Conservation (phyloP, 2,113 vertebrate species). For the Corythoichthys haematopterus region DNA sequence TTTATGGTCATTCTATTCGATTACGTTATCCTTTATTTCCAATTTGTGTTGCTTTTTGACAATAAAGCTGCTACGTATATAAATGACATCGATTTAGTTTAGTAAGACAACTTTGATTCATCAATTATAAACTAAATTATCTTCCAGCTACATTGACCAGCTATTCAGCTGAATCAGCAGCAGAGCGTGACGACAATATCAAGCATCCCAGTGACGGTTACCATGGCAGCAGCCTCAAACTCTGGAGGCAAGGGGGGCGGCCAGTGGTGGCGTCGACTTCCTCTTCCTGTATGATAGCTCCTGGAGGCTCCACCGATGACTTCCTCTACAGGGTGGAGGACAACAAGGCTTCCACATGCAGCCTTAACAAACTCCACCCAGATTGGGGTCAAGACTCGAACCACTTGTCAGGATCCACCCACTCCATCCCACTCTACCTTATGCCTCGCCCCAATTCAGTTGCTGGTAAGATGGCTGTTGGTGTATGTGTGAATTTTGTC, state of each 20-base stretch:
- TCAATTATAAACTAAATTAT: neutral
- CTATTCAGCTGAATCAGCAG: constrained; percentile 83
- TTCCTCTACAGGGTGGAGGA: constrained; percentile 86
- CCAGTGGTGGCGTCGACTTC: constrained; percentile 73
- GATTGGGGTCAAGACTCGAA: constrained; percentile 82
- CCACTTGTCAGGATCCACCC: constrained; percentile 81
- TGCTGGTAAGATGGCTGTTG: constrained; percentile 77
- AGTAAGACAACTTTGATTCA: neutral
- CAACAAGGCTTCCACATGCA: constrained; percentile 92
- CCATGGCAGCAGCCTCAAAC: constrained; percentile 82
- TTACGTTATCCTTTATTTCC: neutral
- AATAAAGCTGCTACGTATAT: neutral
- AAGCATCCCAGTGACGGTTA: constrained; percentile 80
- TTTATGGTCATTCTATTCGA: neutral
- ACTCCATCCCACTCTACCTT: constrained; percentile 93
- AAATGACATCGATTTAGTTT: neutral
- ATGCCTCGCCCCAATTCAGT: constrained; percentile 95
- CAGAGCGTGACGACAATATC: constrained; percentile 76
- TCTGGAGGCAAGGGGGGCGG: constrained; percentile 74
- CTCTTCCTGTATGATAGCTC: constrained; percentile 63
- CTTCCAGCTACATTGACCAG: constrained; percentile 87
- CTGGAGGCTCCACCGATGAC: constrained; percentile 53
- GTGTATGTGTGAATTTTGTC: neutral
- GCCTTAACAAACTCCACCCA: constrained; percentile 90
- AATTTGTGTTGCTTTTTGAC: neutral